phyloP scores from a whole-genome alignment of 2,888 invertebrate species.

The Calliphora vomitoria region DNA sequence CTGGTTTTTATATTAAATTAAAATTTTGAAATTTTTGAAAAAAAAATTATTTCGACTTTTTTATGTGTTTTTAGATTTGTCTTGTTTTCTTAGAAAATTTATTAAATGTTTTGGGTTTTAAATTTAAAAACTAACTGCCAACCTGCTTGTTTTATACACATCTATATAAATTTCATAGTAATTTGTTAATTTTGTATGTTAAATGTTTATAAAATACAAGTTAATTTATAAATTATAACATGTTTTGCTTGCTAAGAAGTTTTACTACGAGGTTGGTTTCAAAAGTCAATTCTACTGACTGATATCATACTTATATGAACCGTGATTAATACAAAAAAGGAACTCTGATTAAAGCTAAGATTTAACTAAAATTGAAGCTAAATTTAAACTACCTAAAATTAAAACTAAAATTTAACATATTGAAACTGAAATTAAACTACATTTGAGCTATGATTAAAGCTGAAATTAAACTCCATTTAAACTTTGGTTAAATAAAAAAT shows the following conservation, averaged over 20 bases:
- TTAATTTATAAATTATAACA: neutral
- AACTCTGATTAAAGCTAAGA: too few species aligned
- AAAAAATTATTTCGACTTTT: neutral
- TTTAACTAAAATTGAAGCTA: too few species aligned
- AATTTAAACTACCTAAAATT: too few species aligned
- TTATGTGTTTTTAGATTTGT: neutral
- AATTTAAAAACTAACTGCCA: neutral
- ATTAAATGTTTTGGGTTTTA: conserved; percentile 6
- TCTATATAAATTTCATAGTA: neutral
- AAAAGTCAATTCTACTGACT: too few species aligned
- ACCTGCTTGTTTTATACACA: neutral
- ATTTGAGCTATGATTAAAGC: too few species aligned
- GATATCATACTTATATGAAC: too few species aligned
- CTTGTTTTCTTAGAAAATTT: conserved; percentile 22
- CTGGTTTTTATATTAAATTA: neutral
- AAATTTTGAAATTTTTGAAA: neutral
- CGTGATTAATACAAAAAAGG: too few species aligned
- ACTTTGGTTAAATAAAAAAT: too few species aligned
- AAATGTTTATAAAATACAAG: neutral
- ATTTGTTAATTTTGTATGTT: conserved; percentile 13
- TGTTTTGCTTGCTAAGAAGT: neutral
- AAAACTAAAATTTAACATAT: too few species aligned
- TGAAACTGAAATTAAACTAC: too few species aligned
- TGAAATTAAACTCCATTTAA: too few species aligned
- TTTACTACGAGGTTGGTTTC: neutral